These are phyloP conservation scores for Stigmatopora nigra DNA, from an alignment of 2,113 vertebrate genomes.

Conservation along the genomic window DNA sequence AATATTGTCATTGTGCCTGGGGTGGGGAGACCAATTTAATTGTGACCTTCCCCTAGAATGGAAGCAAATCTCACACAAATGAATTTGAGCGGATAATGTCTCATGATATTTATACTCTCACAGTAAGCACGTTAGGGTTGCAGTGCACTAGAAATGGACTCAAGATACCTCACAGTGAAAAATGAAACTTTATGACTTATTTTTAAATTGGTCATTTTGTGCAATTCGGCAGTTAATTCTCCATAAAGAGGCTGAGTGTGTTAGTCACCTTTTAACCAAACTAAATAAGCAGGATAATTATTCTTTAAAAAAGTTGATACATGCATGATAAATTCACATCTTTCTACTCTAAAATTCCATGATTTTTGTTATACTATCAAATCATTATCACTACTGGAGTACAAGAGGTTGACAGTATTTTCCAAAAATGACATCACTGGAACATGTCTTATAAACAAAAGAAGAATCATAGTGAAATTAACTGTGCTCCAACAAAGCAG, in stretches of 20 bases:
- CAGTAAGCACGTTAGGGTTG: slow-evolving; percentile 2
- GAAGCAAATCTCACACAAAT: slow-evolving; percentile 41
- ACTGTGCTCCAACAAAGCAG: slow-evolving; percentile 5
- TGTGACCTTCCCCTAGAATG: slow-evolving; percentile 49
- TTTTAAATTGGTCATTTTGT: background rate
- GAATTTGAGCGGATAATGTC: slow-evolving; percentile 47
- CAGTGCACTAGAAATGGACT: background rate
- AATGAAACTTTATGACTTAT: background rate
- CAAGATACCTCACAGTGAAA: background rate
- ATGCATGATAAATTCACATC: too few relatives aligned
- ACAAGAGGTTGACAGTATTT: background rate
- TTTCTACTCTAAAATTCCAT: too few relatives aligned
- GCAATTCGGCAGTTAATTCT: background rate
- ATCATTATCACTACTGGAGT: background rate
- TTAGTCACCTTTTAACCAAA: too few relatives aligned
- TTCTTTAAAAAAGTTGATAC: too few relatives aligned
- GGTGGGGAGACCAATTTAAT: slow-evolving; percentile 39
- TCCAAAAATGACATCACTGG: background rate
- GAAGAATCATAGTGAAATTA: background rate
- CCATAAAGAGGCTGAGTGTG: too few relatives aligned
- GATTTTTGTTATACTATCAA: background rate
- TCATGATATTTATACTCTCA: slow-evolving; percentile 49
- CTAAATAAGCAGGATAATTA: too few relatives aligned
- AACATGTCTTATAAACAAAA: background rate
- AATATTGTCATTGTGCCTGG: slow-evolving; percentile 47